A percentile compares a stretch with the other conserved stretches of the same genome.
Conservation (phyloP, 92 coral and sea anemone species). For the Siderastrea radians region DNA sequence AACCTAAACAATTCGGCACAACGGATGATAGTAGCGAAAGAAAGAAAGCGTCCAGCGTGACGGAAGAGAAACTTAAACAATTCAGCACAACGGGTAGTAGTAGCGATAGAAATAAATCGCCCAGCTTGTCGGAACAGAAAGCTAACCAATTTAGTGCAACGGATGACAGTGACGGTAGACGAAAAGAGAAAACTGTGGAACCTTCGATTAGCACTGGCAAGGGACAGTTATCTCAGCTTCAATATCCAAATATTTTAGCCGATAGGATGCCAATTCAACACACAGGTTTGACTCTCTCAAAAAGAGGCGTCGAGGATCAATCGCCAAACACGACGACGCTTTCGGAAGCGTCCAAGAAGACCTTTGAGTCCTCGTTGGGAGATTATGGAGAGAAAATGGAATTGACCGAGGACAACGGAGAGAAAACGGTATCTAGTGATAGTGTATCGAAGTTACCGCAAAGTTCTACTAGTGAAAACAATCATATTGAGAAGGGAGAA, state of each 20-base stretch:
- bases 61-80: not conserved
- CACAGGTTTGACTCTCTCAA: too few species aligned
- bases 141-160: too few species aligned
- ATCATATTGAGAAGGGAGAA: not conserved
- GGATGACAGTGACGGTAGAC: too few species aligned
- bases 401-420: not conserved
- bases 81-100: too few species aligned
- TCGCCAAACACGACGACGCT: not conserved
- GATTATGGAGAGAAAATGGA: not conserved
- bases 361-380: not conserved
- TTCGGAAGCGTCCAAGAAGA: not conserved
- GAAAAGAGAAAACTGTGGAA: not conserved
- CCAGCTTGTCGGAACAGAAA: not conserved
- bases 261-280: not conserved
- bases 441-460: not conserved
- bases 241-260: not conserved
- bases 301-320: not conserved
- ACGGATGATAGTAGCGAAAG: not conserved
- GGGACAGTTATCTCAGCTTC: slow-evolving; percentile 13
- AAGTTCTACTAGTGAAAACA: not conserved
- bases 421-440: not conserved
- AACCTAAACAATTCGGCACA: not conserved
- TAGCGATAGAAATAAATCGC: not conserved
- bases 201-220: slow-evolving; percentile 7
- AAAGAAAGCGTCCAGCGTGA: not conserved